phyloP scores from a whole-genome alignment of 2,797 vertebrate species.

The Melanotaenia nigrans region DNA sequence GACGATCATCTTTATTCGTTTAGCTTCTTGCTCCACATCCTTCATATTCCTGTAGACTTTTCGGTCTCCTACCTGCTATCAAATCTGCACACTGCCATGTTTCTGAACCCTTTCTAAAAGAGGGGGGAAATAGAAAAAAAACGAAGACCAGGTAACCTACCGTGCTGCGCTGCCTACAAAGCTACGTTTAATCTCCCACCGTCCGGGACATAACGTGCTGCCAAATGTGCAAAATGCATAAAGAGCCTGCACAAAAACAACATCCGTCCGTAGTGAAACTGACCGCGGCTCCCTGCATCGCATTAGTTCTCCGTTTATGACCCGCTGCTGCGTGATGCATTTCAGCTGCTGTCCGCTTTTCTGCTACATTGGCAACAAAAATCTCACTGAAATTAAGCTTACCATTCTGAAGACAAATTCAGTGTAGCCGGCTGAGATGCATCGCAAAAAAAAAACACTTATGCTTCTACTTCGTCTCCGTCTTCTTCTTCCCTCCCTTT shows the following conservation, averaged over 20 bases:
- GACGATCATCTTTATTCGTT: slow-evolving; percentile 51
- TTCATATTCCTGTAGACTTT: slow-evolving; percentile 46
- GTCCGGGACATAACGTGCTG: slow-evolving; percentile 20
- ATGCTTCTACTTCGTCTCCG: slow-evolving; percentile 41
- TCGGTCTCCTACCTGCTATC: slow-evolving; percentile 6
- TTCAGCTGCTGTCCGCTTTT: slow-evolving; percentile 49
- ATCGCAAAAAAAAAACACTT: slow-evolving; percentile 36
- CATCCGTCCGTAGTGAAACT: slow-evolving; percentile 4
- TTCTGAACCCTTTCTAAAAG: slow-evolving; percentile 5
- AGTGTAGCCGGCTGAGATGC: slow-evolving; percentile 63
- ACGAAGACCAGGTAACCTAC: slow-evolving; percentile 44
- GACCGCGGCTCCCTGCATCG: slow-evolving; percentile 27
- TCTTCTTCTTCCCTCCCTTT: slow-evolving; percentile 47
- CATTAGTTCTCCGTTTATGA: slow-evolving; percentile 13
- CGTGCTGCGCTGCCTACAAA: slow-evolving; percentile 28
- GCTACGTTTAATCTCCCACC: slow-evolving; percentile 27
- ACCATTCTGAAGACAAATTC: slow-evolving; percentile 84
- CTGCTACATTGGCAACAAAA: slow-evolving; percentile 53
- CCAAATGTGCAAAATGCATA: not conserved
- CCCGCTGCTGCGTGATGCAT: slow-evolving; percentile 57
- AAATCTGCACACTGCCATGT: slow-evolving; percentile 28
- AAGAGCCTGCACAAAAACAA: slow-evolving; percentile 9
- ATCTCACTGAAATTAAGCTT: slow-evolving; percentile 62
- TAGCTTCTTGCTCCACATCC: slow-evolving; percentile 18
- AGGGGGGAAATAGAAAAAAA: no score